Conservation (phyloP, 1,140 invertebrate genomes). For the Leptopilina boulardi region DNA sequence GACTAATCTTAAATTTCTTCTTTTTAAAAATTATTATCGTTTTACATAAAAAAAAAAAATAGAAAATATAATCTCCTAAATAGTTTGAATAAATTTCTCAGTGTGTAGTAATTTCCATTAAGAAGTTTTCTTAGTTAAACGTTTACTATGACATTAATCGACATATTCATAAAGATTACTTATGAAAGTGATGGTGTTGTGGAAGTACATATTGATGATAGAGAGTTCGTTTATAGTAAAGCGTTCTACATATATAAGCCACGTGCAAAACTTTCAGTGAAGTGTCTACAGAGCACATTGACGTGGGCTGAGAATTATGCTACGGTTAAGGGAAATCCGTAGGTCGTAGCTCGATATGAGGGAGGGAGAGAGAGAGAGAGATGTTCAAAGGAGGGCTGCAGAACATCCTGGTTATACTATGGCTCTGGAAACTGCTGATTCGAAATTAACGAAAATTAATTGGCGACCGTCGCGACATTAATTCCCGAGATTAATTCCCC, state of each 20-base stretch:
- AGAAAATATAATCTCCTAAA: too few relatives aligned
- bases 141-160: slow-evolving; percentile 2
- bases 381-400: slow-evolving; percentile 56
- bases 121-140: too few relatives aligned
- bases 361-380: slow-evolving; percentile 43
- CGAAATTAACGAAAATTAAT: slow-evolving; percentile 75
- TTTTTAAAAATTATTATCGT: too few relatives aligned
- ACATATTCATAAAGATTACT: slow-evolving; percentile 6
- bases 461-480: slow-evolving; percentile 70
- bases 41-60: too few relatives aligned
- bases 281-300: slow-evolving; percentile 61
- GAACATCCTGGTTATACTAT: slow-evolving; percentile 45
- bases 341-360: slow-evolving; percentile 8
- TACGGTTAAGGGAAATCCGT: slow-evolving; percentile 37
- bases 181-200: background rate
- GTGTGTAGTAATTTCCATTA: too few relatives aligned
- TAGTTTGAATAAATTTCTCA: too few relatives aligned
- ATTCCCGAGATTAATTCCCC: slow-evolving; percentile 72
- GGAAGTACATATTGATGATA: slow-evolving; percentile 22
- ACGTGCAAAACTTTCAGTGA: slow-evolving; percentile 60
- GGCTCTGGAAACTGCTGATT: slow-evolving; percentile 72
- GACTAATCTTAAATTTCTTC: too few relatives aligned
- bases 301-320: slow-evolving; percentile 32
- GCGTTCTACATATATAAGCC: slow-evolving; percentile 34
- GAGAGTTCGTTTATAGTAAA: slow-evolving; percentile 23